Base-by-base conservation (phyloP, 2,888 invertebrate genomes). In the Ophion costatus region DNA sequence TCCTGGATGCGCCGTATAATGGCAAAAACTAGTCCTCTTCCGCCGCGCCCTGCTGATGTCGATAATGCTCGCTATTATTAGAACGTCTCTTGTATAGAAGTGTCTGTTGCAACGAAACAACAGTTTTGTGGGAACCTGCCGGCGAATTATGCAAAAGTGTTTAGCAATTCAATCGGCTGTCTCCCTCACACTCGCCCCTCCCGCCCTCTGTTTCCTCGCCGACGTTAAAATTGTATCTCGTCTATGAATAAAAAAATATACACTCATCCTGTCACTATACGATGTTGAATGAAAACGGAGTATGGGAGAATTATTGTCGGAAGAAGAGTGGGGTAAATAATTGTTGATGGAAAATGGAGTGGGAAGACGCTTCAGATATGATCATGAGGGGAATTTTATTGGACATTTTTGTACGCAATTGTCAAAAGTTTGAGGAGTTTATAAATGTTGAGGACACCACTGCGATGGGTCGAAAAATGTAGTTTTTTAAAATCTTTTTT, bases 1-100 rank as follows among this genome's bases (percentile, higher is more conserved):
- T 84, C 81, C 64, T 74, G 81, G 81, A 81, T 84, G 84, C 63
- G 81, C 81, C 59, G 42, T 38, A 71, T 71, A 70, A 70, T 82
- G 24, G 70, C 29, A 17, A 76, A 20, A 67, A 70, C 45, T 70
- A 64, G 17, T 66, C 75, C 51, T 73, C 67, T 63, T 75, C 63
- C 78, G 75, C 75, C 84, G 64, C 78, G 64, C 75, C 74, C 51
- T 14, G 45, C 45, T 45, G 57, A 66, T 59, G 22, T 66, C 64
- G 64, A 76, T 71, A 77, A 77, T 73, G 51, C 33, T 71, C 66
- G 66, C 59, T 59, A 42, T 59, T 67, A 77, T 82, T 76, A 56
- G 20, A 75, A 33, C 51, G 73, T 73, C 59, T 22, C 59, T 59
- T 20, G n/a, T 0, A 14, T 10, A 59, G 59, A 14, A 45, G 59